Evolutionary conservation across 1,140 invertebrate species (phyloP).

Genomic region (Drosophila repleta): DNA sequence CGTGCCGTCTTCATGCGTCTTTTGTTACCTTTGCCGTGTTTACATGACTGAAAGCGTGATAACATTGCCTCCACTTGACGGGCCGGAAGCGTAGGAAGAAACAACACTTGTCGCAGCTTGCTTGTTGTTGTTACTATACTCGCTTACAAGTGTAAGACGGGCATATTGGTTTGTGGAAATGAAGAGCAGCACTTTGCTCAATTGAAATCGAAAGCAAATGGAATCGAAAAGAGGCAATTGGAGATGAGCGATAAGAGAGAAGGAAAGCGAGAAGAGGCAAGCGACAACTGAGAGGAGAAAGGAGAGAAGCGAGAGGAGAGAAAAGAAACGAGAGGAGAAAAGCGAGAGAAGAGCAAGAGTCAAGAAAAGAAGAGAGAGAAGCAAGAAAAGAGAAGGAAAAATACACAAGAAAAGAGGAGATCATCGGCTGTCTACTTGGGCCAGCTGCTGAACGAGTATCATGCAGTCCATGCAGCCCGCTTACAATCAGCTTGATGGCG

Average conservation of each 20-base stretch:
- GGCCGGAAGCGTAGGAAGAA: constrained; percentile 42
- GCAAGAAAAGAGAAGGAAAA: too few species aligned
- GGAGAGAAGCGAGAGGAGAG: too few species aligned
- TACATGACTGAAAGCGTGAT: constrained; percentile 17
- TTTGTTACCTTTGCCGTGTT: constrained; percentile 12
- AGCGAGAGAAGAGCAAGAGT: too few species aligned
- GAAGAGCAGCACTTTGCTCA: neutral
- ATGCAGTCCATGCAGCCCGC: neutral
- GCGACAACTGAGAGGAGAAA: too few species aligned
- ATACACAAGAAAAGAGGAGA: too few species aligned
- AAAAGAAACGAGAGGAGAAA: too few species aligned
- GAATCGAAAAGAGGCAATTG: too few species aligned
- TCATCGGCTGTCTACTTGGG: neutral
- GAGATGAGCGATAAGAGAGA: too few species aligned
- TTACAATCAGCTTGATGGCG: neutral
- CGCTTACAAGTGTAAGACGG: neutral
- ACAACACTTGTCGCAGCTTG: constrained; percentile 12
- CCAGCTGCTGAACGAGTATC: neutral
- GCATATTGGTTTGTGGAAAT: neutral
- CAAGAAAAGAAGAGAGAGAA: too few species aligned
- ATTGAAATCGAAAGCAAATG: too few species aligned
- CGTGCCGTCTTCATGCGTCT: neutral
- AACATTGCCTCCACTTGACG: constrained; percentile 14
- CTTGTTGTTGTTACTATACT: neutral
- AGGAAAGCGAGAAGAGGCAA: too few species aligned